Evolutionary conservation across 2,888 invertebrate species (phyloP).

Genomic region (Apocheima hispidaria): DNA sequence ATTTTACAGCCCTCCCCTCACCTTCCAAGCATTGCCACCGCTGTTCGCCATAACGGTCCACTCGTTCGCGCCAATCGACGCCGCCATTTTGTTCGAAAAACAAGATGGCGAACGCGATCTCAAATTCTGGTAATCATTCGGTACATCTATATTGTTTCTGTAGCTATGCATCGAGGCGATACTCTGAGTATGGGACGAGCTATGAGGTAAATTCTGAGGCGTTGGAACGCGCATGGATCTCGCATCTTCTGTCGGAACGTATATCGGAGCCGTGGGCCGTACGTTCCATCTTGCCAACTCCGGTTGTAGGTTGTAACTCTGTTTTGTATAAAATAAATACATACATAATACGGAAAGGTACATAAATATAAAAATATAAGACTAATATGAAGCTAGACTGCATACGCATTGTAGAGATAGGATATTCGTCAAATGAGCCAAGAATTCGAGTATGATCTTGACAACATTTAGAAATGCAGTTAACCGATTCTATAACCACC

Average conservation of each 20-base stretch:
- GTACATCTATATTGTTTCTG: conserved; percentile 81
- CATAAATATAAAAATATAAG: conserved; percentile 48
- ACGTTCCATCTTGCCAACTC: conserved; percentile 78
- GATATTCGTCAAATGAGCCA: conserved; percentile 65
- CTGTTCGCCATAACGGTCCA: conserved; percentile 81
- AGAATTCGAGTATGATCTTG: conserved; percentile 58
- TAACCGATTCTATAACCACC: conserved; percentile 71
- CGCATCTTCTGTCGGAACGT: conserved; percentile 77
- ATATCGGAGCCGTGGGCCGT: conserved; percentile 83
- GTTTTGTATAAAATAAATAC: conserved; percentile 61
- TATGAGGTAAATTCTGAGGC: conserved; percentile 79
- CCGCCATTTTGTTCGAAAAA: conserved; percentile 83
- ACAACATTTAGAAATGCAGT: conserved; percentile 54
- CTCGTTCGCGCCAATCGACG: conserved; percentile 81
- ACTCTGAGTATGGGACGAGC: conserved; percentile 81
- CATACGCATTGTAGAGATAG: conserved; percentile 83
- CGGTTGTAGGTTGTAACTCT: conserved; percentile 84
- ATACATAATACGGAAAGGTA: conserved; percentile 51
- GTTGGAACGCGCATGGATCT: conserved; percentile 71
- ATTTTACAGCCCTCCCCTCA: conserved; percentile 81
- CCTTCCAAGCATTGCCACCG: conserved; percentile 81
- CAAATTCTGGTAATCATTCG: conserved; percentile 82
- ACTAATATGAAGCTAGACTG: conserved; percentile 53
- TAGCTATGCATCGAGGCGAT: conserved; percentile 85
- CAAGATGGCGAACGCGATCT: conserved; percentile 85